Evolutionary conservation across 2,797 vertebrate species (phyloP), one percentile per base, ranked within the genome.

Genomic region (Monodelphis domestica): DNA sequence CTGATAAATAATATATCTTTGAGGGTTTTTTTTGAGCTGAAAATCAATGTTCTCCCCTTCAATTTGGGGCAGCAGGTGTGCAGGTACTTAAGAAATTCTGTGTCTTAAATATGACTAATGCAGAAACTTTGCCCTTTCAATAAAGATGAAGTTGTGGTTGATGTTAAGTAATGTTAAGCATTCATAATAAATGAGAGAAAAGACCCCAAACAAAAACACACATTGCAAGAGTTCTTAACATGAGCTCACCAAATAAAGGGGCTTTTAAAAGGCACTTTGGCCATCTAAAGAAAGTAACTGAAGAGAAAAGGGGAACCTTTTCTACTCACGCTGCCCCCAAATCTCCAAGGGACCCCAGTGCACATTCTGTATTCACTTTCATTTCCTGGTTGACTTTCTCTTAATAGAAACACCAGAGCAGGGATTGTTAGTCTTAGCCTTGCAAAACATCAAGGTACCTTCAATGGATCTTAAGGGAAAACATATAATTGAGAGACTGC

Each of bases 161-260:
- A 93, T 90, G 53, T 59, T 53, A 91, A 26, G 33, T 90, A 45
- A 90, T 90, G 2, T 38, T 51, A 52, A 17, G 5, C 0, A 50
- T 28, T 59, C 59, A 89, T 88, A 57, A 4, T 91, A 1, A 14
- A 93, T 95, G 88, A 26, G 55, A 92, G 78, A 92, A 91, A 28
- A 33, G 38, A 78, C 38, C 21, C 70, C 45, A 78, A 78, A 78
- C 9, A 78, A 78, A 78, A 78, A 24, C 70, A 78, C 70, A 45
- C 78, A 70, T 45, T 78, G 70, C 38, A 24, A 45, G 21, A 78
- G 38, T 78, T 78, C 38, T 10, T 78, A 21, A 78, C 78, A 78
- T 78, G 21, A 88, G 89, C 90, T 57, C 54, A 87, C 91, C n/a
- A 91, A 91, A 29, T 89, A 45, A 95, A 94, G 94, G n/a, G 88